Base-by-base conservation (phyloP, 1,140 invertebrate species). In the Lepidostoma basale region DNA sequence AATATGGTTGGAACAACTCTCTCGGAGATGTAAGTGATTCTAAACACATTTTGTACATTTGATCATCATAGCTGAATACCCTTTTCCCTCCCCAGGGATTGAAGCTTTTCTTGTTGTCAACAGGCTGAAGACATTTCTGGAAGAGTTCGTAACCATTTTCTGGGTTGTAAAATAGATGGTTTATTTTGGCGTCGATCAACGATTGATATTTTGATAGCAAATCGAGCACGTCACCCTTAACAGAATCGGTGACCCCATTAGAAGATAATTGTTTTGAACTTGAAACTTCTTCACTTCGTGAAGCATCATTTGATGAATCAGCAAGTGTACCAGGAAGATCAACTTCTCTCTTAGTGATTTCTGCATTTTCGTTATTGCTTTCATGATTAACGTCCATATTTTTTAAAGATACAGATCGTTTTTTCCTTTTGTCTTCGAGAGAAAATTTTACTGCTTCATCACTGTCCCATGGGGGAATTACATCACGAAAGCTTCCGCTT, bases 261-360 rank as follows among this genome's bases (percentile, higher is more conserved):
- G n/a, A n/a, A n/a, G n/a, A n/a, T n/a, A n/a, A n/a, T n/a, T n/a
- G n/a, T n/a, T n/a, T n/a, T n/a, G n/a, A n/a, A n/a, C n/a, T n/a
- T n/a, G n/a, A n/a, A n/a, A n/a, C n/a, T n/a, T n/a, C n/a, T n/a
- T n/a, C n/a, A n/a, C n/a, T n/a, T n/a, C n/a, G n/a, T n/a, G n/a
- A n/a, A n/a, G n/a, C n/a, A n/a, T n/a, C 23, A 20, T 20, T 47
- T 47, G 14, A 23, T 9, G 44, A 49, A 12, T 49, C 45, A 22
- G 14, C 12, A 4, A 30, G 26, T 56, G 16, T 20, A 10, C n/a
- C n/a, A n/a, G n/a, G n/a, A n/a, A n/a, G n/a, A n/a, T 16, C 2
- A 33, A 22, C 28, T 33, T 56, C 52, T 56, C 52, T 56, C n/a
- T 56, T 56, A 8, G 12, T 9, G 6, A 56, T 56, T 20, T 20